Conservation (phyloP, 1,140 invertebrate genomes). For the Euwallacea fornicatus region DNA sequence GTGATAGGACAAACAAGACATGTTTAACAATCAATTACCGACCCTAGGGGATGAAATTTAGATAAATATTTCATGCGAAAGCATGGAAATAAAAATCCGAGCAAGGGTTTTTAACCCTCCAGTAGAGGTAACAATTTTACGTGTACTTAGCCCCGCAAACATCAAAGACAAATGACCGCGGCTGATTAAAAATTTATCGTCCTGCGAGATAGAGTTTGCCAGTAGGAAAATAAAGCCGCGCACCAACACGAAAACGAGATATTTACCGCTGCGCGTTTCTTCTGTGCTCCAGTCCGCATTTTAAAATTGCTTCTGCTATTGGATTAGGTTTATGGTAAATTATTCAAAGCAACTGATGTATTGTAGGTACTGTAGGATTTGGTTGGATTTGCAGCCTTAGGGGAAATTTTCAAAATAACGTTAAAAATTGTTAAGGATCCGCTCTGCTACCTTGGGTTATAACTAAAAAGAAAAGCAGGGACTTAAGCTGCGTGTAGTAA, state of each 20-base stretch:
- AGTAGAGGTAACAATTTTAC: not conserved
- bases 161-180: not conserved
- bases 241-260: not conserved
- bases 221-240: not conserved
- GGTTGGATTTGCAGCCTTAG: not conserved
- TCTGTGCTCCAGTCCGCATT: not conserved
- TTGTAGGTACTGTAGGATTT: not conserved
- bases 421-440: not conserved
- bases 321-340: slow-evolving; percentile 6
- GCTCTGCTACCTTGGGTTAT: not conserved
- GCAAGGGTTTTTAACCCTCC: not conserved
- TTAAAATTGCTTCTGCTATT: slow-evolving; percentile 5
- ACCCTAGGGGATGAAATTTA: not conserved
- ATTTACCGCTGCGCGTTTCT: not conserved
- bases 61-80: not conserved
- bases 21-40: slow-evolving; percentile 4
- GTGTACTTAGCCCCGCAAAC: not conserved
- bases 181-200: not conserved
- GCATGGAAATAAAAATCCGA: not conserved
- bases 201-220: not conserved
- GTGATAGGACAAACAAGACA: not conserved
- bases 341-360: slow-evolving; percentile 1
- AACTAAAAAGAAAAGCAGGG: not conserved
- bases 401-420: no score
- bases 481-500: not conserved